Evolutionary conservation across 2,797 vertebrate species (phyloP), one percentile per base, ranked within the genome.

Genomic region (Pteropus rufus): DNA sequence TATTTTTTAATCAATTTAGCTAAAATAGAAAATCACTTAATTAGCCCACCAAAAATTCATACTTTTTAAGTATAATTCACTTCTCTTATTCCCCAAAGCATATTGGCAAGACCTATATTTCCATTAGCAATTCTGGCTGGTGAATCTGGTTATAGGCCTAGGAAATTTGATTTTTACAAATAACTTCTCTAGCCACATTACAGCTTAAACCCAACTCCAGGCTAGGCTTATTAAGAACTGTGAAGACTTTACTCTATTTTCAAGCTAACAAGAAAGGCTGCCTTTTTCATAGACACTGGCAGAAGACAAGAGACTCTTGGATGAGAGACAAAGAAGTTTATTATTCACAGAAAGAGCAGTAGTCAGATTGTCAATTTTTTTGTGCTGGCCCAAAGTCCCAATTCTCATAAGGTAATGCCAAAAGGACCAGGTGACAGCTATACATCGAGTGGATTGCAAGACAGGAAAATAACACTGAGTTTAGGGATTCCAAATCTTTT

Each of bases 161-260:
- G 52, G 41, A 75, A 85, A 64, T 75, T 80, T 84, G 84, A 29
- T 95, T 91, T 93, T 91, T 29, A 64, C 26, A 77, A 90, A 89
- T 11, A 46, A n/a, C 18, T 83, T 92, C 19, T 44, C 44, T 39
- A 52, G 87, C 49, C 5, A 94, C 49, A 64, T 64, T n/a, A 52
- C 76, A 70, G n/a, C n/a, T 92, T 86, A 67, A 46, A 72, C 15
- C 19, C 46, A 18, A 11, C n/a, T 26, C 10, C 60, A 93, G 24
- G 34, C 12, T 9, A 88, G 11, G 29, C 26, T 83, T 87, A 41
- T 54, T 7, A 60, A 81, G 4, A 36, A 73, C 15, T 67, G 14
- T 39, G 23, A 65, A 70, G 58, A 76, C 26, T 49, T 75, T 81
- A 70, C 15, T 39, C 69, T 67, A 10, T 26, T 81, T 89, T 86